Conservation (phyloP, 2,797 vertebrate genomes). For the Novumbra hubbsi region DNA sequence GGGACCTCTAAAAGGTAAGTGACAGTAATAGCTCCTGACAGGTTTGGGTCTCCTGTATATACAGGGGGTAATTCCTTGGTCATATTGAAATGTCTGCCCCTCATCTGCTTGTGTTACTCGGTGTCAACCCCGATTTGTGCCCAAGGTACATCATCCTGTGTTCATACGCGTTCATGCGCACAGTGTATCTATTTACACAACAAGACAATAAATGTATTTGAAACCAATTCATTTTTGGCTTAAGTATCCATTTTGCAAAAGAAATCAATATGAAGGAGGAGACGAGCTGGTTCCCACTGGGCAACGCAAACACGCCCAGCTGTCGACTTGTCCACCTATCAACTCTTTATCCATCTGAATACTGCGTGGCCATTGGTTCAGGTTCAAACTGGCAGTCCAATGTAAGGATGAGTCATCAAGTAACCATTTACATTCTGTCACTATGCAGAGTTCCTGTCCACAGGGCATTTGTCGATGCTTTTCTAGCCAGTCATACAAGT, state of each 20-base stretch:
- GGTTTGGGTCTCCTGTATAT: slow-evolving; percentile 51
- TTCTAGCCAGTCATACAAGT: slow-evolving; percentile 3
- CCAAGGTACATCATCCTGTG: not conserved
- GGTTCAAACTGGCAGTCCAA: slow-evolving; percentile 17
- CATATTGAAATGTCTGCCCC: slow-evolving; percentile 40
- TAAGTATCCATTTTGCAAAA: slow-evolving; percentile 2
- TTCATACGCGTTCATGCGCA: not conserved
- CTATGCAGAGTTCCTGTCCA: not conserved
- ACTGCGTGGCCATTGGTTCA: slow-evolving; percentile 34
- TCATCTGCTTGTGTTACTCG: slow-evolving; percentile 30
- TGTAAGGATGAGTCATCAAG: slow-evolving; percentile 34
- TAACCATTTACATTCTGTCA: slow-evolving; percentile 26
- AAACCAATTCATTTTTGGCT: slow-evolving; percentile 1
- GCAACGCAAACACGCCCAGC: slow-evolving; percentile 13
- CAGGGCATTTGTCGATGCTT: not conserved
- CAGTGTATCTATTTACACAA: not conserved
- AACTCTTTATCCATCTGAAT: slow-evolving; percentile 35
- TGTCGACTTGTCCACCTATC: slow-evolving; percentile 26
- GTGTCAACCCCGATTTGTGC: not conserved
- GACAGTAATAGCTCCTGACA: slow-evolving; percentile 68
- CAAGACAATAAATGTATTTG: not conserved
- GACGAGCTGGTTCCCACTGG: not conserved
- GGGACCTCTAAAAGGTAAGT: slow-evolving; percentile 56
- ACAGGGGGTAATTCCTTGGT: slow-evolving; percentile 51
- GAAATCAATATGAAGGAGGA: slow-evolving; percentile 9